A percentile compares a stretch with the other conserved stretches of the same genome.
Evolutionary conservation across 2,113 vertebrate species (phyloP).

Genomic region (Oncorhynchus kisutch): DNA sequence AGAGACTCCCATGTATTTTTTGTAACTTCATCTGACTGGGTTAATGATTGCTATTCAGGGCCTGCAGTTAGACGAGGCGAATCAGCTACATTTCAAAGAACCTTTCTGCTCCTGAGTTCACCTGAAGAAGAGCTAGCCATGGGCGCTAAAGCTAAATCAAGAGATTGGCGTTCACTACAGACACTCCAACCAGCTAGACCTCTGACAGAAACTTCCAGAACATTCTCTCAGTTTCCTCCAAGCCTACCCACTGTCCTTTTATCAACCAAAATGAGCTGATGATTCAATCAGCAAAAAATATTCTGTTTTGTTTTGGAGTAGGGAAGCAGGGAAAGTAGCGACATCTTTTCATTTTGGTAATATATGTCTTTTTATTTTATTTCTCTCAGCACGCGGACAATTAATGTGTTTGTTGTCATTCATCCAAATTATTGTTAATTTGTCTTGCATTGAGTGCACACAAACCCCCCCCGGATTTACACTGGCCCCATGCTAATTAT

Average conservation of each 20-base stretch:
- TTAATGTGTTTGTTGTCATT: slow-evolving; percentile 53
- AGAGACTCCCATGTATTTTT: slow-evolving; percentile 17
- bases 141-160: slow-evolving; percentile 34
- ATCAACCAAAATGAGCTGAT: slow-evolving; percentile 23
- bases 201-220: slow-evolving; percentile 18
- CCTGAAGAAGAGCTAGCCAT: slow-evolving; percentile 36
- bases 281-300: slow-evolving; percentile 16
- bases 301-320: slow-evolving; percentile 29
- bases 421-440: slow-evolving; percentile 63
- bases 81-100: slow-evolving; percentile 38
- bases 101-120: slow-evolving; percentile 24
- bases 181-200: slow-evolving; percentile 7
- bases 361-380: slow-evolving; percentile 30
- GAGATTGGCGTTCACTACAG: slow-evolving; percentile 20
- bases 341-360: slow-evolving; percentile 8
- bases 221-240: slow-evolving; percentile 10
- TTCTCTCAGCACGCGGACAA: slow-evolving; percentile 31
- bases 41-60: slow-evolving; percentile 44
- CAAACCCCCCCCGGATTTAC: slow-evolving; percentile 28
- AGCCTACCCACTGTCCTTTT: slow-evolving; percentile 17
- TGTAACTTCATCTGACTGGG: not conserved
- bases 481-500: slow-evolving; percentile 68
- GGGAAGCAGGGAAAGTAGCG: not conserved
- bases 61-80: slow-evolving; percentile 37
- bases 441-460: slow-evolving; percentile 50